Conservation (phyloP, 2,797 vertebrate genomes). For the Crypturellus tataupa region DNA sequence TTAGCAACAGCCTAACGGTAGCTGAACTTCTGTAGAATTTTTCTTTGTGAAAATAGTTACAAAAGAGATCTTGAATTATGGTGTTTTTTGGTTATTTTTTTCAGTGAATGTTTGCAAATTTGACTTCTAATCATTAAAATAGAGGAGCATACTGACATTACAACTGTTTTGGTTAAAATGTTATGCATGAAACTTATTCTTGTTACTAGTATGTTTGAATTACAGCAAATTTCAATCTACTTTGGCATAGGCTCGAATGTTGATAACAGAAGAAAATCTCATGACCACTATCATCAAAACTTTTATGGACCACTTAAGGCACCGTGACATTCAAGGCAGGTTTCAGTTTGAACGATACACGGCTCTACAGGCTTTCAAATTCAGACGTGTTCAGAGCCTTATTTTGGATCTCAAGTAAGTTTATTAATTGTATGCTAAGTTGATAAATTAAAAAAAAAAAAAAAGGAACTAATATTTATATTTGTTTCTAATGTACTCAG, state of each 20-base stretch:
- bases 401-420: conserved; percentile 93
- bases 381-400: conserved; percentile 94
- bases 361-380: conserved; percentile 95
- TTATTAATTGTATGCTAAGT: neutral
- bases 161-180: neutral
- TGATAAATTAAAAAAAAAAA: neutral
- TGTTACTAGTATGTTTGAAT: conserved; percentile 29
- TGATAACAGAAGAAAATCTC: conserved; percentile 94
- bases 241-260: conserved; percentile 91
- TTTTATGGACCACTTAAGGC: conserved; percentile 94
- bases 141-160: neutral
- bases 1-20: neutral
- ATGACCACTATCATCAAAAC: conserved; percentile 96
- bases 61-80: conserved; percentile 15
- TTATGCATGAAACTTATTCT: neutral
- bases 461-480: neutral
- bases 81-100: neutral
- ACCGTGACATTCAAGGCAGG: conserved; percentile 92
- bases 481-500: conserved; percentile 76
- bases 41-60: too few relatives aligned
- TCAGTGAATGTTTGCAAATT: neutral
- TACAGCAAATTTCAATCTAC: conserved; percentile 45
- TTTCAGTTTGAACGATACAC: conserved; percentile 98
- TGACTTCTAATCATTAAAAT: neutral
- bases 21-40: neutral